Conservation (phyloP, 2,888 invertebrate species). For the Plebejus argus region DNA sequence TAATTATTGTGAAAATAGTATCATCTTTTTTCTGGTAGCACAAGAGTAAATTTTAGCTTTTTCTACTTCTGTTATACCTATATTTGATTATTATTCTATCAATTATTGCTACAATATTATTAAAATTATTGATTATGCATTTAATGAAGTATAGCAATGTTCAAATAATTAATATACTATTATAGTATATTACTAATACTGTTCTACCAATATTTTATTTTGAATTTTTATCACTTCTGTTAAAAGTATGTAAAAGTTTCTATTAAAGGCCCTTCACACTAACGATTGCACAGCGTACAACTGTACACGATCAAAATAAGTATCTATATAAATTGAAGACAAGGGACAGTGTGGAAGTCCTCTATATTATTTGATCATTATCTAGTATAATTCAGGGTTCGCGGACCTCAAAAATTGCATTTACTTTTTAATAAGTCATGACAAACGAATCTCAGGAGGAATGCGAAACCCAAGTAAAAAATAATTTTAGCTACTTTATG, state of each 20-base stretch:
- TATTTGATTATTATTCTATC: no score
- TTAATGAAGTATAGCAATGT: background rate
- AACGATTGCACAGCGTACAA: background rate
- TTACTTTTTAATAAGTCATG: constrained; percentile 33
- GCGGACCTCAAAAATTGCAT: constrained; percentile 35
- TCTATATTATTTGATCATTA: background rate
- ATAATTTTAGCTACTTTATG: constrained; percentile 36
- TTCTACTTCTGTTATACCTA: background rate
- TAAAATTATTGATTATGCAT: background rate
- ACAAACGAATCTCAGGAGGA: constrained; percentile 9
- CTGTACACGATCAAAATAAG: background rate
- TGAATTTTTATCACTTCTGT: background rate
- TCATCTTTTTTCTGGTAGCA: background rate
- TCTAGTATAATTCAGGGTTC: constrained; percentile 31
- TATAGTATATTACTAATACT: no score
- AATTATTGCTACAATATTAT: background rate
- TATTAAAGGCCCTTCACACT: background rate
- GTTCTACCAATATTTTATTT: background rate
- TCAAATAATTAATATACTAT: background rate
- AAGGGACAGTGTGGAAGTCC: background rate
- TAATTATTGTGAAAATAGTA: background rate
- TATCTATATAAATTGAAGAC: background rate
- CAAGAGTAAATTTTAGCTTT: background rate
- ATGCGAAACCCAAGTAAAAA: constrained; percentile 15
- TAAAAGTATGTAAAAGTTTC: no score